Evolutionary conservation across 2,888 invertebrate species (phyloP).

Genomic region (Patella ulyssiponensis): DNA sequence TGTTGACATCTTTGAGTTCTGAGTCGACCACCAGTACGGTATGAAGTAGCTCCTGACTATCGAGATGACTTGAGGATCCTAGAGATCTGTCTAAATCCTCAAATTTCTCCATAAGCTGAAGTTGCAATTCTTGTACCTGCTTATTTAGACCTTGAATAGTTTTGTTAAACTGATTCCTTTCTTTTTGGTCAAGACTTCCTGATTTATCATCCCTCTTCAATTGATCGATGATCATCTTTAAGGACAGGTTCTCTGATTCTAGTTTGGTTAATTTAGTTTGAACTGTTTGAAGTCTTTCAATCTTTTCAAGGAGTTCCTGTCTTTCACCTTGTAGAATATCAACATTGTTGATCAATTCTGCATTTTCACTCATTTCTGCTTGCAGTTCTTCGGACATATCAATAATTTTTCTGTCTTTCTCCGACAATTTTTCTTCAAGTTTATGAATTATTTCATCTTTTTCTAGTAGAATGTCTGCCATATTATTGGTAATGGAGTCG

Average conservation of each 20-base stretch:
- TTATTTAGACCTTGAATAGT: conserved; percentile 51
- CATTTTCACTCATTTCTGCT: conserved; percentile 56
- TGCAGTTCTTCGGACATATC: conserved; percentile 65
- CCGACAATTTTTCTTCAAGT: conserved; percentile 82
- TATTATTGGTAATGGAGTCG: conserved; percentile 61
- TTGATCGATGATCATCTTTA: conserved; percentile 58
- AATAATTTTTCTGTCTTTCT: conserved; percentile 63
- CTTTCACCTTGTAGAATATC: conserved; percentile 57
- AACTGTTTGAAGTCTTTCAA: conserved; percentile 53
- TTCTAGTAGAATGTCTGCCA: conserved; percentile 82
- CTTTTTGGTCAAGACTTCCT: conserved; percentile 30
- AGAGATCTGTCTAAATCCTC: conserved; percentile 24
- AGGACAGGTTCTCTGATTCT: conserved; percentile 54
- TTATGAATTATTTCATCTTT: conserved; percentile 90
- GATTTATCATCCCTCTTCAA: conserved; percentile 35
- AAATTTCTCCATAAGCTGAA: conserved; percentile 41
- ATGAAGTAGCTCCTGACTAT: conserved; percentile 47
- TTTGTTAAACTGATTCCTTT: conserved; percentile 49
- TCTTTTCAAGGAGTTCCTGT: conserved; percentile 49
- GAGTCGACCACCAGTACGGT: conserved; percentile 55
- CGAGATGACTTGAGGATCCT: conserved; percentile 20
- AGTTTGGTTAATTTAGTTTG: conserved; percentile 51
- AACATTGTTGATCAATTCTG: conserved; percentile 49
- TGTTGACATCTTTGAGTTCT: conserved; percentile 56
- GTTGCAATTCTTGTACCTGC: conserved; percentile 50